Base-by-base conservation (phyloP, 2,888 invertebrate species). In the Sipunculus nudus region DNA sequence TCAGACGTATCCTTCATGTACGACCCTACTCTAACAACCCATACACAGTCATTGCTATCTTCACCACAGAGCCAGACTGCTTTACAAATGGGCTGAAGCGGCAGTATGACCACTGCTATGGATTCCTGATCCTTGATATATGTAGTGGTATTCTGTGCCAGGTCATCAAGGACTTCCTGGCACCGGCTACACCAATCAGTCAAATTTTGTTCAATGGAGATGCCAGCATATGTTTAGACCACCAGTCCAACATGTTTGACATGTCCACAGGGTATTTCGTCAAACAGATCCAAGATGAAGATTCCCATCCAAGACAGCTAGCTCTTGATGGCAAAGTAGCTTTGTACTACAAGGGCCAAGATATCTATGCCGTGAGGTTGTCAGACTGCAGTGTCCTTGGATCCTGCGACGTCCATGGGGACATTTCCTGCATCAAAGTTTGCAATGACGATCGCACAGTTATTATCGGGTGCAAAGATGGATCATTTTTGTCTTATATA, bases 381-480 rank as follows among this genome's bases (percentile, higher is more conserved):
- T 49, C 65, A 3, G 78, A 78, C 57, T 73, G 75, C n/a, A 55
- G 61, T 19, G 28, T 57, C 8, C 68, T 80, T 28, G 80, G 73
- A 2, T 63, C 63, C 13, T 76, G 79, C 41, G 72, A 79, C 38
- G 75, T 78, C 6, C 81, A 80, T 57, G 71, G 75, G 3, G 58
- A 68, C n/a, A 67, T 82, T 29, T 31, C 59, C 28, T 45, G 43
- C 32, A 21, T 48, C 8, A 64, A 63, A 31, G 66, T 79, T 10
- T 76, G 79, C 56, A 61, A 71, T 16, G 80, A 83, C 60, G 73
- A 79, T 8, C 67, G 76, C 35, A 81, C 81, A 0, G 47, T 82
- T 4, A 57, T 83, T 16, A 71, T 79, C 3, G 83, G 82, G 16
- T 81, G 81, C 54, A 54, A 59, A 4, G 80, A 81, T 58, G 83